Evolutionary conservation across 30 jellyfish, hydroid and myxozoan species (phyloP).

Genomic region (Pseudorhiza aurosa): DNA sequence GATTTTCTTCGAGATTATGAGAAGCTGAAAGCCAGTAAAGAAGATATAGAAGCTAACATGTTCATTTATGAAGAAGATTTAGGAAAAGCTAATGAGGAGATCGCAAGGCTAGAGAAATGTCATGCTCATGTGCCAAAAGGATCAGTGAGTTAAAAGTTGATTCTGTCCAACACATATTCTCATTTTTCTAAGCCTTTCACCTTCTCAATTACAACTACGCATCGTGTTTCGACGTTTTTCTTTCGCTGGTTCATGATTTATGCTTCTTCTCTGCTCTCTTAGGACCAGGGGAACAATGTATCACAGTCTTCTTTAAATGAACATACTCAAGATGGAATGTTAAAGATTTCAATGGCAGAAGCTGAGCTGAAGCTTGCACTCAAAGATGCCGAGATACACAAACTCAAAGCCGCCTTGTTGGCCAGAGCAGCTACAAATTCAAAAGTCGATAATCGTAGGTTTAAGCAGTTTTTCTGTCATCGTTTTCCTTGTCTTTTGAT

Average conservation of each 20-base stretch:
- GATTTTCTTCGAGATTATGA: background rate
- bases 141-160: too few relatives aligned
- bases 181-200: too few relatives aligned
- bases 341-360: slow-evolving; percentile 62
- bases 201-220: too few relatives aligned
- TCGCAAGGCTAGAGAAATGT: background rate
- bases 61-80: background rate
- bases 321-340: background rate
- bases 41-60: slow-evolving; percentile 1
- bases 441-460: slow-evolving; percentile 43
- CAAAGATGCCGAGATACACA: slow-evolving; percentile 89
- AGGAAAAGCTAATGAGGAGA: background rate
- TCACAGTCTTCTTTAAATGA: background rate
- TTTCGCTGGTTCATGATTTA: too few relatives aligned
- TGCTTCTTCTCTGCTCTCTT: background rate
- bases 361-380: slow-evolving; percentile 69
- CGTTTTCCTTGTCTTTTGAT: too few relatives aligned
- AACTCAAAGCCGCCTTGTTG: slow-evolving; percentile 72
- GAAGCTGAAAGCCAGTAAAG: background rate
- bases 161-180: too few relatives aligned
- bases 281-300: background rate
- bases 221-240: too few relatives aligned
- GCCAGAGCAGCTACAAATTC: slow-evolving; percentile 43
- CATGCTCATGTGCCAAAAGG: too few relatives aligned
- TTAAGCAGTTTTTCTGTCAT: too few relatives aligned